A percentile compares a stretch with the other conserved stretches of the same genome.
These are phyloP conservation scores for Caenorhabditis wallacei DNA, from an alignment of 2,888 invertebrate species.

Conservation along the genomic window DNA sequence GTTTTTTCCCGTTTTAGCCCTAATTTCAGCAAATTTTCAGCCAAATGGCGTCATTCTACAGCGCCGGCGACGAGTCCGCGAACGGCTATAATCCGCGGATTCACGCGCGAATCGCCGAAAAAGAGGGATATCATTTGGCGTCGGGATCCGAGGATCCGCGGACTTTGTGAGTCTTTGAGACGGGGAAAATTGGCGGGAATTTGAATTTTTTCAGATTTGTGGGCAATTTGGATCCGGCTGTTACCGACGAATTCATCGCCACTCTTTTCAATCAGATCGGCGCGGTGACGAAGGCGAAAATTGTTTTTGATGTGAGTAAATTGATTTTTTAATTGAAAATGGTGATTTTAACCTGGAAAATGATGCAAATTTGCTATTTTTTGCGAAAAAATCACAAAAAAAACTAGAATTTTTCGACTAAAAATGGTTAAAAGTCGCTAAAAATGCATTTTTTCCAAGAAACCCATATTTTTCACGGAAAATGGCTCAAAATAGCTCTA, in stretches of 20 bases:
- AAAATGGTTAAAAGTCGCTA: too few species aligned
- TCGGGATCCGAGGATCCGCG: slow-evolving; percentile 76
- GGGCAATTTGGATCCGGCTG: slow-evolving; percentile 85
- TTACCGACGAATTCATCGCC: slow-evolving; percentile 85
- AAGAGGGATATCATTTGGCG: slow-evolving; percentile 79
- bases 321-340: too few species aligned
- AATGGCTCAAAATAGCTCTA: too few species aligned
- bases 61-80: background rate
- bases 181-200: background rate
- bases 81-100: slow-evolving; percentile 80
- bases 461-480: too few species aligned
- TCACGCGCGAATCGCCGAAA: slow-evolving; percentile 79
- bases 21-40: too few species aligned
- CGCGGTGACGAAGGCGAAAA: slow-evolving; percentile 97
- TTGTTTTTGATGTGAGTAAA: slow-evolving; percentile 91
- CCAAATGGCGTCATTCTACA: slow-evolving; percentile 7
- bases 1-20: too few species aligned
- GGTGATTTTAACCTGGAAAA: background rate
- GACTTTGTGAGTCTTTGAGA: slow-evolving; percentile 75
- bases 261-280: slow-evolving; percentile 96
- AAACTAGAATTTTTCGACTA: too few species aligned
- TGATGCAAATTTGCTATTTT: background rate
- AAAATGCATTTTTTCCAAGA: too few species aligned
- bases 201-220: slow-evolving; percentile 84
- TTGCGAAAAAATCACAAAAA: background rate